Evolutionary conservation across 2,888 invertebrate species (phyloP).

Genomic region (Leptogaster cylindrica): DNA sequence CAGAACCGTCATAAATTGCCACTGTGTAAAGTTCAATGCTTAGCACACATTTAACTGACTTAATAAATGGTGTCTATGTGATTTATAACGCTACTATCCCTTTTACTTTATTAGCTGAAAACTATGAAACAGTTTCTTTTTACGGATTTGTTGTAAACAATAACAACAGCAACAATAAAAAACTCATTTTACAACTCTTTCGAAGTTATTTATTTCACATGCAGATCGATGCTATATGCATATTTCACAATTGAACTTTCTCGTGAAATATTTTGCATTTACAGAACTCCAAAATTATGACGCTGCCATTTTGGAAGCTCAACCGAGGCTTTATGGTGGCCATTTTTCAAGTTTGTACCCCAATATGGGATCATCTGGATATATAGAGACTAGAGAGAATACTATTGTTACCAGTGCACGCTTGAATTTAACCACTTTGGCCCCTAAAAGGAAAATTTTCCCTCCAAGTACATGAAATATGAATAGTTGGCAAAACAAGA

Average conservation of each 20-base stretch:
- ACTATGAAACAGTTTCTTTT: not conserved
- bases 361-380: too few relatives aligned
- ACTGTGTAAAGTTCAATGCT: conserved; percentile 2
- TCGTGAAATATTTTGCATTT: conserved; percentile 16
- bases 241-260: conserved; percentile 22
- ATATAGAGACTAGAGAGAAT: too few relatives aligned
- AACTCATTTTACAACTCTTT: conserved; percentile 5
- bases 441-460: conserved; percentile 9
- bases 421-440: not conserved
- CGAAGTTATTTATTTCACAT: conserved; percentile 12
- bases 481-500: not conserved
- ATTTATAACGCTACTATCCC: conserved; percentile 15
- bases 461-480: conserved; percentile 22
- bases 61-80: conserved; percentile 17
- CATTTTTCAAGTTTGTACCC: too few relatives aligned
- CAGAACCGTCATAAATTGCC: not conserved
- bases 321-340: conserved; percentile 13
- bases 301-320: not conserved
- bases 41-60: conserved; percentile 25
- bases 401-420: too few relatives aligned
- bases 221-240: conserved; percentile 1
- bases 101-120: conserved; percentile 13
- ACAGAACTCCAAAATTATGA: conserved; percentile 13
- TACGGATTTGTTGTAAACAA: not conserved
- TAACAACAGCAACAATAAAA: not conserved